phyloP scores from a whole-genome alignment of 2,888 invertebrate genomes.

The Choristoneura rosaceana region DNA sequence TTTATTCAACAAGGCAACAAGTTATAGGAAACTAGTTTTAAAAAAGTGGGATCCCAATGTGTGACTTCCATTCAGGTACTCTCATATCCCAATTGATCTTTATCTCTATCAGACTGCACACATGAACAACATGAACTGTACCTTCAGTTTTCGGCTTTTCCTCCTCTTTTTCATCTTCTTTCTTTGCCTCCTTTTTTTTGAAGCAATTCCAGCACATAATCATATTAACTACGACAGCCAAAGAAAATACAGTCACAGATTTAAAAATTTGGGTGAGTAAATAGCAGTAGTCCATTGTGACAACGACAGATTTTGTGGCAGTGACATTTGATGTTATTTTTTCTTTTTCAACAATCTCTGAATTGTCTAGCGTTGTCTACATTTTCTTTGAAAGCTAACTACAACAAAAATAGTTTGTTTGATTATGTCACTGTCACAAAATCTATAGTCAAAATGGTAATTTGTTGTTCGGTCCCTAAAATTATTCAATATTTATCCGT shows the following conservation, averaged over 20 bases:
- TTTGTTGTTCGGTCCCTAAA: not conserved
- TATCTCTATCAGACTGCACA: not conserved
- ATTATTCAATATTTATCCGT: not conserved
- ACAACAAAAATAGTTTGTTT: not conserved
- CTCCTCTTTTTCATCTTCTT: not conserved
- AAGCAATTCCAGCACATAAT: not conserved
- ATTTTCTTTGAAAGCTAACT: not conserved
- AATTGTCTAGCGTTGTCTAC: not conserved
- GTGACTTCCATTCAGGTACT: no score
- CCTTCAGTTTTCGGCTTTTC: not conserved
- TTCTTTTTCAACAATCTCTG: not conserved
- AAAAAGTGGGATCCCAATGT: no score
- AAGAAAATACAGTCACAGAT: not conserved
- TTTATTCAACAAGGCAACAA: no score
- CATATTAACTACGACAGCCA: not conserved
- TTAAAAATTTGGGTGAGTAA: not conserved
- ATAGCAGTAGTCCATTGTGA: not conserved
- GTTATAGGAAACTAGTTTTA: no score
- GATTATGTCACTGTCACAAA: not conserved
- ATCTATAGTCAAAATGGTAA: not conserved
- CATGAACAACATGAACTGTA: not conserved
- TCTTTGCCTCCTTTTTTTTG: not conserved
- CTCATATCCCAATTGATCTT: not conserved
- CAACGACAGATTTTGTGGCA: slow-evolving; percentile 9
- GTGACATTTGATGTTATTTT: not conserved